Conservation (phyloP, 2,113 vertebrate genomes). For the Pteronura brasiliensis region DNA sequence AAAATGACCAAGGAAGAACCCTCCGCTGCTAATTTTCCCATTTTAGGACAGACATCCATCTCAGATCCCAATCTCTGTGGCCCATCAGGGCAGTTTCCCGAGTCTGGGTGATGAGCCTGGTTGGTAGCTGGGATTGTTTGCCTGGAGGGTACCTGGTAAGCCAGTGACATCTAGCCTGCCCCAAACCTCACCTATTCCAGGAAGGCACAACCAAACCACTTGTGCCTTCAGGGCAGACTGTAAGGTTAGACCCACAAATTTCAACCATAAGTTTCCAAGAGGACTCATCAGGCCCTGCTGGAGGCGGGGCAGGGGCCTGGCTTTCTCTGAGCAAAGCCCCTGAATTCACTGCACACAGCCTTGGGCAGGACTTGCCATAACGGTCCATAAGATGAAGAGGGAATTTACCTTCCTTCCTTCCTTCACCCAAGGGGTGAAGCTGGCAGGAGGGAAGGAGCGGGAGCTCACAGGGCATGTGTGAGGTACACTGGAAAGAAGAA, state of each 20-base stretch:
- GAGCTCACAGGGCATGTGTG: background rate
- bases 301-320: background rate
- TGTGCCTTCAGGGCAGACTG: background rate
- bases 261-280: background rate
- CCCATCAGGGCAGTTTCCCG: background rate
- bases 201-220: background rate
- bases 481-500: too few relatives aligned
- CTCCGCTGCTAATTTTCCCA: background rate
- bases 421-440: background rate
- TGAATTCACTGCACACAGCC: background rate
- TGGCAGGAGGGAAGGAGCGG: fast-evolving
- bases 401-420: too few relatives aligned
- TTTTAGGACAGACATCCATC: background rate
- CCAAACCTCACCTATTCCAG: background rate
- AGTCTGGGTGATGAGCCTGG: fast-evolving
- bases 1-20: background rate
- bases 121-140: background rate
- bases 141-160: background rate
- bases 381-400: background rate
- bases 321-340: background rate
- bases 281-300: background rate
- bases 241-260: background rate
- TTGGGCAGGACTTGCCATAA: background rate
- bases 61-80: background rate
- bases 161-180: background rate